phyloP scores from a whole-genome alignment of 2,888 invertebrate species.

The Stictocephala bisonia region DNA sequence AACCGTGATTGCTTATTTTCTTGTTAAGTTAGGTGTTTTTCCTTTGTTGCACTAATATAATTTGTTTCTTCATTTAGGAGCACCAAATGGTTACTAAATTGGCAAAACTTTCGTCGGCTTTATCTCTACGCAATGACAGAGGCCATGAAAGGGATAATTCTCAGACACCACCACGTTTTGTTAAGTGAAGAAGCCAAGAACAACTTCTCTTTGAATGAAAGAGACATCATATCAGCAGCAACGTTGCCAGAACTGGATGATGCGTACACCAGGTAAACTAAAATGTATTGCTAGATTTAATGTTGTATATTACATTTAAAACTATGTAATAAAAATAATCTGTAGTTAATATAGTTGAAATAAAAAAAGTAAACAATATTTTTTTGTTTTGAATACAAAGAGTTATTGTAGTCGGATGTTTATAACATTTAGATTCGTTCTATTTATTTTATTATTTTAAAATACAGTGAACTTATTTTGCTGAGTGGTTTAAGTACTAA shows the following conservation, averaged over 20 bases:
- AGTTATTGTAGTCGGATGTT: too few relatives aligned
- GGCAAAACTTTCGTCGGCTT: slow-evolving; percentile 90
- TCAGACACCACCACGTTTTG: slow-evolving; percentile 82
- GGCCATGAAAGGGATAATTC: slow-evolving; percentile 87
- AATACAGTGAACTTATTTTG: too few relatives aligned
- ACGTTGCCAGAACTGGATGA: slow-evolving; percentile 91
- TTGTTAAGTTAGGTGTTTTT: too few relatives aligned
- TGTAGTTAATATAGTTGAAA: background rate
- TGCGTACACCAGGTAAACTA: slow-evolving; percentile 77
- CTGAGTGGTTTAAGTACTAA: too few relatives aligned
- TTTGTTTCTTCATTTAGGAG: too few relatives aligned
- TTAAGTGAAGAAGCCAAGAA: slow-evolving; percentile 79
- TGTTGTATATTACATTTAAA: background rate
- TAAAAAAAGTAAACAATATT: background rate
- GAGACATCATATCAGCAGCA: slow-evolving; percentile 86
- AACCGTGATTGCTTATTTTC: too few relatives aligned
- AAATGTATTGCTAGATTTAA: slow-evolving; percentile 29
- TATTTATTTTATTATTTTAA: too few relatives aligned
- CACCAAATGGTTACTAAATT: slow-evolving; percentile 83
- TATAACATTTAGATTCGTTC: too few relatives aligned
- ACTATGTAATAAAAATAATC: background rate
- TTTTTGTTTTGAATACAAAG: too few relatives aligned
- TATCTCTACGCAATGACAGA: slow-evolving; percentile 95
- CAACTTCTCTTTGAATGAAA: slow-evolving; percentile 78
- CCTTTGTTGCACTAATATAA: too few relatives aligned